A percentile compares a stretch with the other conserved stretches of the same genome.
These are phyloP conservation scores for Bolborhynchus lineola DNA, from an alignment of 2,113 vertebrate species.

Conservation along the genomic window DNA sequence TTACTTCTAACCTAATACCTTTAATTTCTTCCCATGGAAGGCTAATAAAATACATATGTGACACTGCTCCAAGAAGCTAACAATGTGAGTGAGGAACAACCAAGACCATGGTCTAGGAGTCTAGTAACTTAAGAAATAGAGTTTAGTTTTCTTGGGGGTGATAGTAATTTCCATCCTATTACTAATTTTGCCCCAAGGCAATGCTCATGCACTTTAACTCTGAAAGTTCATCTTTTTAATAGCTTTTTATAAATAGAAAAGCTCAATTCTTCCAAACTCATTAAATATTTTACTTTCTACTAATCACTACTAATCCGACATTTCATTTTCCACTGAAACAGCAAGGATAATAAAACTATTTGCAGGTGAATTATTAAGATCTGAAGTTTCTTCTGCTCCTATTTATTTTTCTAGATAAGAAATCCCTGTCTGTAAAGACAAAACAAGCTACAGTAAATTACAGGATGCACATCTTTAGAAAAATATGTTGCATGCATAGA, in stretches of 20 bases:
- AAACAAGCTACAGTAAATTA: not conserved
- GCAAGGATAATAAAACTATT: not conserved
- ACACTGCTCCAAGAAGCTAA: not conserved
- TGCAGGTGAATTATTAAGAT: not conserved
- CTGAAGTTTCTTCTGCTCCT: not conserved
- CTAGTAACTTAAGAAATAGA: not conserved
- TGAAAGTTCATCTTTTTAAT: not conserved
- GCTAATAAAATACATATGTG: not conserved
- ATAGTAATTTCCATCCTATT: not conserved
- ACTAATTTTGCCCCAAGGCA: not conserved
- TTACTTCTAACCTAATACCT: not conserved
- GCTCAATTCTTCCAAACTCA: not conserved
- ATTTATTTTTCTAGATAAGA: not conserved
- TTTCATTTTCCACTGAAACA: not conserved
- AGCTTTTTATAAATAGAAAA: not conserved
- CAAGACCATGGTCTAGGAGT: not conserved
- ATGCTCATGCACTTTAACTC: not conserved
- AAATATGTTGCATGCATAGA: not conserved
- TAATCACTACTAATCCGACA: not conserved
- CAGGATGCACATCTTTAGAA: not conserved
- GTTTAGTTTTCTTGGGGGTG: not conserved
- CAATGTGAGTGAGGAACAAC: not conserved
- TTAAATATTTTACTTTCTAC: not conserved
- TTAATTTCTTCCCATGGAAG: not conserved
- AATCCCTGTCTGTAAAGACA: not conserved